phyloP scores from a whole-genome alignment of 2,113 vertebrate genomes.

The Neogale vison region DNA sequence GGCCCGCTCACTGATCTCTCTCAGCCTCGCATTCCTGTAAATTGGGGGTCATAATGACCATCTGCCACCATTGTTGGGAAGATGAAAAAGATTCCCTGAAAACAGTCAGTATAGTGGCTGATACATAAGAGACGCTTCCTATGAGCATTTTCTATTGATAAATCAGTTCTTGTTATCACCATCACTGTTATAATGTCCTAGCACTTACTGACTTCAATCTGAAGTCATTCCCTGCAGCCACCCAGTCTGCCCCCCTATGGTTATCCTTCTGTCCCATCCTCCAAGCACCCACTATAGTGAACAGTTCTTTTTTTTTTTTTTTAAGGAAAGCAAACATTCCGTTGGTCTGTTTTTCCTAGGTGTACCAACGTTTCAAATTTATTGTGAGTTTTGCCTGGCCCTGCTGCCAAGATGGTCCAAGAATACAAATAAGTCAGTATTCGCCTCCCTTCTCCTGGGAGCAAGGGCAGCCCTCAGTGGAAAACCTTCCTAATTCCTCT shows the following conservation, averaged over 20 bases:
- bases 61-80: neutral
- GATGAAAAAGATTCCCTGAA: neutral
- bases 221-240: neutral
- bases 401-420: slow-evolving; percentile 43
- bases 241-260: rapidly evolving
- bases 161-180: neutral
- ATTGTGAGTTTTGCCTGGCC: slow-evolving; percentile 33
- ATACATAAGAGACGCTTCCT: neutral
- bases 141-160: neutral
- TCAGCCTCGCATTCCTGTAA: neutral
- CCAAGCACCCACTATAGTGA: neutral
- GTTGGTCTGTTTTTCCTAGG: slow-evolving; percentile 56
- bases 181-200: neutral
- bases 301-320: neutral
- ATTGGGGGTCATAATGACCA: neutral
- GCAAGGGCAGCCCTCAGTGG: slow-evolving; percentile 9
- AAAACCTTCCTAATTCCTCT: slow-evolving; percentile 16
- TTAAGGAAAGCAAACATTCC: slow-evolving; percentile 56
- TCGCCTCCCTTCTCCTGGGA: neutral
- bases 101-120: neutral
- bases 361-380: slow-evolving; percentile 37
- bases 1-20: neutral
- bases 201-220: neutral
- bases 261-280: neutral
- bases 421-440: slow-evolving; percentile 66